Conservation (phyloP, 2,888 invertebrate species). For the Machimus rusticus region DNA sequence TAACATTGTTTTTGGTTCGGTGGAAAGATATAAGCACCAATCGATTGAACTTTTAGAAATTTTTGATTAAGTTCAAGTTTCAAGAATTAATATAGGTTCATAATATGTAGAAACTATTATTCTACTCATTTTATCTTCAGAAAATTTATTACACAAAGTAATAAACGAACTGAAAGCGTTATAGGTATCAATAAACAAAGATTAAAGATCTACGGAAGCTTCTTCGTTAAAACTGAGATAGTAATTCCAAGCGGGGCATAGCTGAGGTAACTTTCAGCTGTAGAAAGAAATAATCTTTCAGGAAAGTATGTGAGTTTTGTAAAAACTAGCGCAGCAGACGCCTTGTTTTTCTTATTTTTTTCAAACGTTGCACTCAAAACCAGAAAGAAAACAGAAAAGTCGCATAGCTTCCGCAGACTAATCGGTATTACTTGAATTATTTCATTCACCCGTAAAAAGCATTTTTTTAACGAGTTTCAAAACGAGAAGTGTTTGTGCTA, state of each 20-base stretch:
- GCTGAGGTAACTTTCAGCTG: neutral
- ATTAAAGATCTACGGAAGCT: neutral
- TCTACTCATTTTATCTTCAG: neutral
- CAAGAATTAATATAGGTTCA: too few species aligned
- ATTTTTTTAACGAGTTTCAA: neutral
- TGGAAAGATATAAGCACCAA: too few species aligned
- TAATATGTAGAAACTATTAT: too few species aligned
- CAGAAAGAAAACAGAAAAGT: neutral
- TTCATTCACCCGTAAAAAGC: neutral
- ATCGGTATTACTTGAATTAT: neutral
- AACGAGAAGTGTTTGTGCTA: neutral
- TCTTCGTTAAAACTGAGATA: neutral
- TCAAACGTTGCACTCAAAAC: neutral
- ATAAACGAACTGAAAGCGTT: neutral
- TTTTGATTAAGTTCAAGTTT: too few species aligned
- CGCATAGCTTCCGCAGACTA: neutral
- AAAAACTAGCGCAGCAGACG: neutral
- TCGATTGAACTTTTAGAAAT: too few species aligned
- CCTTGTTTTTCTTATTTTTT: neutral
- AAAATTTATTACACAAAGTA: neutral
- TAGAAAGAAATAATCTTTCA: neutral
- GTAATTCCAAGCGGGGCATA: neutral
- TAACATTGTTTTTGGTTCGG: too few species aligned
- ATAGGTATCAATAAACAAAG: neutral
- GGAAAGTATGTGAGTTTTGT: neutral